Evolutionary conservation across 2,113 vertebrate genomes (phyloP), one percentile per base, ranked within the genome.

Genomic region (Alaudala cheleensis): DNA sequence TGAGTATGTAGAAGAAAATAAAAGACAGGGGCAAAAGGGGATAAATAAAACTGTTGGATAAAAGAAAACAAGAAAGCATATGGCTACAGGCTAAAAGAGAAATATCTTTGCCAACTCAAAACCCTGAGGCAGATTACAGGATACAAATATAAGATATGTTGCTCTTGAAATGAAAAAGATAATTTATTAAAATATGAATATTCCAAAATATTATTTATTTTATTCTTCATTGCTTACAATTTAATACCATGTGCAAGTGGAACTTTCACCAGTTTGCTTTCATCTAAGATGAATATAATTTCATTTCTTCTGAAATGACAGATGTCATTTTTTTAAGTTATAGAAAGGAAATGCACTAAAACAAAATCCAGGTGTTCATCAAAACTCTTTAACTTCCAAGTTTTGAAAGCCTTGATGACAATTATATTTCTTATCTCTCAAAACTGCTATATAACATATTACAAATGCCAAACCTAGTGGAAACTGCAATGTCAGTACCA

Each of bases 11-110:
- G 92, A 94, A 90, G 26, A 96, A 87, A 97, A 97, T 96, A 93
- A 97, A 96, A 96, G 70, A 92, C 84, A 81, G 76, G 91, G 97
- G 86, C 62, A 91, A 85, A 94, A 92, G 76, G 70, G 73, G 47
- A 97, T 96, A 97, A 98, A 97, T 92, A 97, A 97, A 97, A 92
- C 47, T 92, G 70, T 11, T 80, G 77, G 90, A 94, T 92, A 45
- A 84, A 92, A 94, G 74, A 96, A 95, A 95, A 81, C 44, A 92
- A 92, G 66, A 95, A 96, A 96, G 53, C 34, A 82, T 42, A 91
- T 10, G 11, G 40, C 54, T 91, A 57, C 31, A 87, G 84, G 39
- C 37, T 92, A 64, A 95, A 96, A 95, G 62, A 93, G 18, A 97
- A 92, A 95, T 90, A 71, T 92, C 40, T 92, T 92, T 92, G 37